phyloP scores from a whole-genome alignment of 2,888 invertebrate genomes.

The Apodemia mormo region DNA sequence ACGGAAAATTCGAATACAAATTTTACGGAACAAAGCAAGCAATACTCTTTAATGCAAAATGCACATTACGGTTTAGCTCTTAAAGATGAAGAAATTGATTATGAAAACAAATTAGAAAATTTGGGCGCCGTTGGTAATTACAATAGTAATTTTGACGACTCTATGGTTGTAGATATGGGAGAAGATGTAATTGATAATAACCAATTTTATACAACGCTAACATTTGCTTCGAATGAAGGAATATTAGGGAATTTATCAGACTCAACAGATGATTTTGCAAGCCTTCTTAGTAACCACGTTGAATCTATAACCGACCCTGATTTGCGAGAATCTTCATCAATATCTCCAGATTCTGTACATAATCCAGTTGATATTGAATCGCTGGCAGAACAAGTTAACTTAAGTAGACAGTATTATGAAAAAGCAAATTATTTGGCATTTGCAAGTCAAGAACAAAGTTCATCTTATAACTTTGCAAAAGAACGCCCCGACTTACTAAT shows the following conservation, averaged over 20 bases:
- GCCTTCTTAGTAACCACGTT: slow-evolving; percentile 87
- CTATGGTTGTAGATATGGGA: slow-evolving; percentile 92
- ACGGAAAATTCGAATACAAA: slow-evolving; percentile 79
- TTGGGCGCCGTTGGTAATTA: slow-evolving; percentile 82
- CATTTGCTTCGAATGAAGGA: slow-evolving; percentile 90
- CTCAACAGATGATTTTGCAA: slow-evolving; percentile 89
- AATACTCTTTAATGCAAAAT: slow-evolving; percentile 90
- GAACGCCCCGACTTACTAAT: slow-evolving; percentile 83
- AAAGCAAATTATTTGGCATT: slow-evolving; percentile 75
- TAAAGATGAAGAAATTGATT: slow-evolving; percentile 91
- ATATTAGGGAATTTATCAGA: slow-evolving; percentile 90
- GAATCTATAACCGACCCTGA: slow-evolving; percentile 85
- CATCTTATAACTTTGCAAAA: slow-evolving; percentile 83
- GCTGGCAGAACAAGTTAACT: slow-evolving; percentile 88
- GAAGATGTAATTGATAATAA: slow-evolving; percentile 89
- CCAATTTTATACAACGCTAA: slow-evolving; percentile 91
- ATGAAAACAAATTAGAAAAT: slow-evolving; percentile 89
- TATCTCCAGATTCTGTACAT: slow-evolving; percentile 85
- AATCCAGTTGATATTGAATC: slow-evolving; percentile 87
- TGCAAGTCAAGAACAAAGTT: slow-evolving; percentile 72
- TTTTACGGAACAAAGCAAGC: slow-evolving; percentile 83
- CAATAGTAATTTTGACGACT: slow-evolving; percentile 86
- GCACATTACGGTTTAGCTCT: slow-evolving; percentile 90
- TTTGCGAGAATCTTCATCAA: slow-evolving; percentile 86
- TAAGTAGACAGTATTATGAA: slow-evolving; percentile 81